These are phyloP conservation scores for Stenurella melanura DNA, from an alignment of 2,888 invertebrate genomes.

Conservation along the genomic window DNA sequence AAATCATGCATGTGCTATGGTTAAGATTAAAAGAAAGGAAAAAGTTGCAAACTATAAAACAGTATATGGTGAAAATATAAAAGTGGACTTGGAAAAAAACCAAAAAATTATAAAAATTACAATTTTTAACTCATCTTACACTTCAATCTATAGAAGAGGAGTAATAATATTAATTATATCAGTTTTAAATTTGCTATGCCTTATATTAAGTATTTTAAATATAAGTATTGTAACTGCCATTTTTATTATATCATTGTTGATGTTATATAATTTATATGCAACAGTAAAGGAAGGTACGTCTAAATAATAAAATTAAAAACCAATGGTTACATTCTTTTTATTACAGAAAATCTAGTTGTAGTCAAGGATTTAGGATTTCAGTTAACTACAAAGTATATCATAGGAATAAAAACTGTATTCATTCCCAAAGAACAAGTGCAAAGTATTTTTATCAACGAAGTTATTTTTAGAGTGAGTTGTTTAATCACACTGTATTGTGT, in stretches of 20 bases:
- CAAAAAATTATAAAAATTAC: constrained; percentile 21
- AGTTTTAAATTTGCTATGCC: constrained; percentile 12
- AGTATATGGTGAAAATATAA: constrained; percentile 42
- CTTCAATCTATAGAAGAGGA: neutral
- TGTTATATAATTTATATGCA: constrained; percentile 17
- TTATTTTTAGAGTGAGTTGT: constrained; percentile 50
- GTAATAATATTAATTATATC: constrained; percentile 16
- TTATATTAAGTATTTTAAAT: constrained; percentile 19
- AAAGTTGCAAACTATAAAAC: constrained; percentile 40
- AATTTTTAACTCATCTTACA: neutral
- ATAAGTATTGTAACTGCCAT: constrained; percentile 2
- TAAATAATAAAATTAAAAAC: neutral
- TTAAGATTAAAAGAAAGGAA: constrained; percentile 43
- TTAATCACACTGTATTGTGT: neutral
- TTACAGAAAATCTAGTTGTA: constrained; percentile 44
- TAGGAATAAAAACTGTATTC: constrained; percentile 47
- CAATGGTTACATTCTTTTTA: neutral
- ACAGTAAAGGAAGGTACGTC: constrained; percentile 31
- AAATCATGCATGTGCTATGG: constrained; percentile 50
- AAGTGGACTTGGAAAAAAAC: constrained; percentile 38
- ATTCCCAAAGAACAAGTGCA: constrained; percentile 52
- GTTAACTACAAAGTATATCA: constrained; percentile 46
- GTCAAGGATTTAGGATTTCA: constrained; percentile 51
- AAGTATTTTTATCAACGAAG: constrained; percentile 55
- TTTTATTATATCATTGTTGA: constrained; percentile 19